A percentile compares a stretch with the other conserved stretches of the same genome.
Conservation (phyloP, 92 coral and sea anemone genomes). For the Parazoanthus swiftii region DNA sequence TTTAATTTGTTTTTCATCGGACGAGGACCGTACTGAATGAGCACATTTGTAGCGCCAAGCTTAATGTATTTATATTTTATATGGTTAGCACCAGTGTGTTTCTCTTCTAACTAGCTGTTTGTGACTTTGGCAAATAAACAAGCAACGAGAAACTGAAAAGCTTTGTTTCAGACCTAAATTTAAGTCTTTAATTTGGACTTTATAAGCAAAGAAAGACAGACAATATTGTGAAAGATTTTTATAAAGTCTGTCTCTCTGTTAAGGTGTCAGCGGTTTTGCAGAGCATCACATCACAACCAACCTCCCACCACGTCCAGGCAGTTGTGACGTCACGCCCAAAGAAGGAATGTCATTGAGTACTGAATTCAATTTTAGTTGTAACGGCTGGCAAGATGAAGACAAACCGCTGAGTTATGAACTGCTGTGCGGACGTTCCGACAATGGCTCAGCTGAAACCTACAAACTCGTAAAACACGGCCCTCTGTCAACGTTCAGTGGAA, state of each 20-base stretch:
- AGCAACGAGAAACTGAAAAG: background rate
- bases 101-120: too few relatives aligned
- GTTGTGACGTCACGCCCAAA: conserved; percentile 68
- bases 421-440: conserved; percentile 42
- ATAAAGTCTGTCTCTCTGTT: background rate
- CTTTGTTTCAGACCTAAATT: background rate
- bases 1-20: too few relatives aligned
- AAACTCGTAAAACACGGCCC: conserved; percentile 75
- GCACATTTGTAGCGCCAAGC: too few relatives aligned
- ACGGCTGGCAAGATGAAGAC: conserved; percentile 78
- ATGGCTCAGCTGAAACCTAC: conserved; percentile 31
- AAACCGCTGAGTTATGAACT: conserved; percentile 77
- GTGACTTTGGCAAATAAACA: too few relatives aligned
- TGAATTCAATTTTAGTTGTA: conserved; percentile 64
- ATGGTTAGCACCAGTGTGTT: too few relatives aligned
- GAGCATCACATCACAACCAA: conserved; percentile 63
- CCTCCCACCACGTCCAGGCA: conserved; percentile 73
- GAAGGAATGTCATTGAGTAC: conserved; percentile 68
- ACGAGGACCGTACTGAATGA: too few relatives aligned
- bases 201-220: background rate
- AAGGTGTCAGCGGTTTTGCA: conserved; percentile 72
- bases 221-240: background rate
- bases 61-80: too few relatives aligned
- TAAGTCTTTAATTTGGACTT: background rate
- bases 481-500: conserved; percentile 37